Conservation (phyloP, 2,888 invertebrate species). For the Biston stratarius region DNA sequence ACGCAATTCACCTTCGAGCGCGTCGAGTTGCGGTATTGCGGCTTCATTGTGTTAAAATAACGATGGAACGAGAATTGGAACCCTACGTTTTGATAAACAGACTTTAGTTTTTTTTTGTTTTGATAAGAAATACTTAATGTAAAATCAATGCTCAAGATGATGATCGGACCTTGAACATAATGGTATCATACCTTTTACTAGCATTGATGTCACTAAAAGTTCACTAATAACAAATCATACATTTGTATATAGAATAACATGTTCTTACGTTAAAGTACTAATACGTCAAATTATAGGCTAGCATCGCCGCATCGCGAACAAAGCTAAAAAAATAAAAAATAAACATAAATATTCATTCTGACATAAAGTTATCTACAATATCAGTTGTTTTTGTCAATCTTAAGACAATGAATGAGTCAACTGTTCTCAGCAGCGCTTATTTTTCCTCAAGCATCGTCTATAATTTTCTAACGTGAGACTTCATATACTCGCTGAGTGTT, state of each 20-base stretch:
- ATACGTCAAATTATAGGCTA: too few species aligned
- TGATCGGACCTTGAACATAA: background rate
- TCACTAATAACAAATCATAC: background rate
- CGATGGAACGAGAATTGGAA: slow-evolving; percentile 78
- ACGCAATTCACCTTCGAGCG: slow-evolving; percentile 86
- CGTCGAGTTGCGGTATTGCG: slow-evolving; percentile 85
- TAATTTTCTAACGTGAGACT: slow-evolving; percentile 77
- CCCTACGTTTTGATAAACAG: slow-evolving; percentile 73
- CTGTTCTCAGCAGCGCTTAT: slow-evolving; percentile 46
- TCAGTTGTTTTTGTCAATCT: slow-evolving; percentile 4
- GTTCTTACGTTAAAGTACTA: too few species aligned
- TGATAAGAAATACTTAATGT: slow-evolving; percentile 53
- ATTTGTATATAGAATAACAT: background rate
- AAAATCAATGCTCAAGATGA: slow-evolving; percentile 37
- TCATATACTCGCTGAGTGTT: slow-evolving; percentile 71
- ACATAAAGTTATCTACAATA: slow-evolving; percentile 3
- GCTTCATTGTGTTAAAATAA: slow-evolving; percentile 85
- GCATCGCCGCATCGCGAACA: too few species aligned
- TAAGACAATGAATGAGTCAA: slow-evolving; percentile 29
- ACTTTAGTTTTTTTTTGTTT: slow-evolving; percentile 68
- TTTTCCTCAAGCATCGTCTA: slow-evolving; percentile 68
- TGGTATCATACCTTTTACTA: background rate
- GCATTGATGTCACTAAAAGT: background rate
- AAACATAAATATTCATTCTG: background rate
- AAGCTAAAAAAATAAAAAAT: too few species aligned